Percentiles rank a stretch among this genome's conserved stretches.
Evolutionary conservation across 2,113 vertebrate genomes (phyloP).

Genomic region (Heterochromis multidens): DNA sequence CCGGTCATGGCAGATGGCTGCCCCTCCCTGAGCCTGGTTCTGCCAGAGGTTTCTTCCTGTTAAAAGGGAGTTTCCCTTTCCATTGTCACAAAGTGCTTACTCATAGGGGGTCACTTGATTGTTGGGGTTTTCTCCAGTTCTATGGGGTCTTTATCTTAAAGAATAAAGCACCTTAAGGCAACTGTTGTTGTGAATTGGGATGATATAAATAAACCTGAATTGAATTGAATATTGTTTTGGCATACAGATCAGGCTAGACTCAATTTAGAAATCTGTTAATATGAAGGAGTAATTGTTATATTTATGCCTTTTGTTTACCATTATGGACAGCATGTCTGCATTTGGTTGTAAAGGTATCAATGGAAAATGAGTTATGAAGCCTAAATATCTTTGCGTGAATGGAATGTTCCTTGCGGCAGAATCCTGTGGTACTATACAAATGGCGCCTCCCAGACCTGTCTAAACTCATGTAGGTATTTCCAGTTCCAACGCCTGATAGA

Average conservation of each 20-base stretch:
- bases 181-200: not conserved
- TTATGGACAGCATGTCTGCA: not conserved
- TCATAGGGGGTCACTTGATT: not conserved
- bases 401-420: conserved; percentile 44
- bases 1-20: not conserved
- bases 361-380: conserved; percentile 7
- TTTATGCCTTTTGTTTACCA: not conserved
- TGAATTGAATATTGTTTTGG: not conserved
- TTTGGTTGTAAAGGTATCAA: conserved; percentile 20
- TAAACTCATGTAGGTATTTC: conserved; percentile 46
- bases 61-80: not conserved
- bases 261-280: not conserved
- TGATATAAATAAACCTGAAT: not conserved
- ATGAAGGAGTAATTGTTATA: not conserved
- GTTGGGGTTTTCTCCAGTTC: not conserved
- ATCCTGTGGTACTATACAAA: conserved; percentile 31
- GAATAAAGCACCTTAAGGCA: not conserved
- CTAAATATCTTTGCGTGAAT: not conserved
- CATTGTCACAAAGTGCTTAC: not conserved
- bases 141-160: accelerated
- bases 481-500: not conserved
- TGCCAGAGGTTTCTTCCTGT: not conserved
- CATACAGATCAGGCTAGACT: not conserved
- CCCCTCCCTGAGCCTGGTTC: not conserved
- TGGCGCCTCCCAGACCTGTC: conserved; percentile 49